Evolutionary conservation across 2,113 vertebrate species (phyloP), one percentile per base, ranked within the genome.

Genomic region (Pavo muticus): DNA sequence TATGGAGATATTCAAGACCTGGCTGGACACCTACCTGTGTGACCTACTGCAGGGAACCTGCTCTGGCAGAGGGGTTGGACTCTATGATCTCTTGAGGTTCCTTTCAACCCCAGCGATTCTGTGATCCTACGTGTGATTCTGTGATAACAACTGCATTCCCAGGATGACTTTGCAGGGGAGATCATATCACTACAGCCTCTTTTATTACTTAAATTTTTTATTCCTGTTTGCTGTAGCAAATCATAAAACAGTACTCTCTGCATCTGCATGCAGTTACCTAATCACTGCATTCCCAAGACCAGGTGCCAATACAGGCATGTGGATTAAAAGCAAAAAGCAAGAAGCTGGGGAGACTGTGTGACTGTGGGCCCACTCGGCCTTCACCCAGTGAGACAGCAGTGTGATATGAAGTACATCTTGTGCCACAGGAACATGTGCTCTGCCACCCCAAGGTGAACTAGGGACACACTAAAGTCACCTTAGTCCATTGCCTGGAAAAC

Each of bases 371-470:
- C 10, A 30, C 52, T 64, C 9, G 1, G 52, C n/a, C 71, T 75
- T 73, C 78, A 59, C 27, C 68, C 76, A 63, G 79, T 39, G 64
- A 90, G 52, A 54, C 14, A 6, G 71, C 35, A 44, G 47, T 9
- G 11, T 54, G 89, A 60, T 39, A 75, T 81, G 39, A 88, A 90
- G 71, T 60, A 35, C 0, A 0, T 59, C 71, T 70, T 90, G 85
- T 90, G 87, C 94, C 82, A 19, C 1, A 37, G 68, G 71, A 63
- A 48, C 68, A 73, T 12, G 24, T 48, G 63, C 45, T 89, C 40
- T 79, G 73, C 81, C 73, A 56, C 39, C n/a, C 87, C 29, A 35
- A 25, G 74, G 91, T 91, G 90, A 90, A 95, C 89, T 3, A 87
- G 90, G 67, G 87, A 68, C 71, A 47, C 50, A 29, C 30, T 72